Evolutionary conservation across 2,888 invertebrate genomes (phyloP).

Genomic region (Megamerina dolium): DNA sequence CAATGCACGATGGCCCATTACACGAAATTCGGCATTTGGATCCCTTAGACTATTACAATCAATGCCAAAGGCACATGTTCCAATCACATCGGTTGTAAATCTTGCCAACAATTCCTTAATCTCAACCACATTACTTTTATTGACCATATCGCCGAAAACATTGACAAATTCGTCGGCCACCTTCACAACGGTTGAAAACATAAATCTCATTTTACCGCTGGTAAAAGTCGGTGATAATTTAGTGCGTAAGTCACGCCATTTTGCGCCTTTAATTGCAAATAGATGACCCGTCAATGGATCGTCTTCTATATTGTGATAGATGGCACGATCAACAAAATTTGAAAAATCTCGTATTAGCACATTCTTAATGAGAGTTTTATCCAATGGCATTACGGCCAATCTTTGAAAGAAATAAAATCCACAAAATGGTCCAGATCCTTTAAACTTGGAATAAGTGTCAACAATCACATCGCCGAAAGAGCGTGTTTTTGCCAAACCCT

Average conservation of each 20-base stretch:
- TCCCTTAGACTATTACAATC: conserved; percentile 44
- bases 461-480: conserved; percentile 23
- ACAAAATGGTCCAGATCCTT: conserved; percentile 22
- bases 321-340: conserved; percentile 43
- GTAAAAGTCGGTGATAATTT: conserved; percentile 48
- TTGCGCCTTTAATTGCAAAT: conserved; percentile 39
- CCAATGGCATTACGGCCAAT: conserved; percentile 29
- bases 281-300: conserved; percentile 46
- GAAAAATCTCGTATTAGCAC: conserved; percentile 39
- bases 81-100: conserved; percentile 41
- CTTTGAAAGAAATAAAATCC: conserved; percentile 36
- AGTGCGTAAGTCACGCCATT: conserved; percentile 49
- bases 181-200: conserved; percentile 28
- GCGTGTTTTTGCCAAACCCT: conserved; percentile 14
- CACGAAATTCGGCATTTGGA: conserved; percentile 37
- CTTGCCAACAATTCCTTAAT: conserved; percentile 47
- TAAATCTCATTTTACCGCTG: conserved; percentile 34
- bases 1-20: conserved; percentile 27
- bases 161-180: conserved; percentile 30
- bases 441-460: conserved; percentile 16
- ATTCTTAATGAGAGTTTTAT: conserved; percentile 30
- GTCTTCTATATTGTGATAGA: conserved; percentile 38
- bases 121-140: conserved; percentile 35
- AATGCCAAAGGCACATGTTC: conserved; percentile 48
- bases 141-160: conserved; percentile 22